Conservation (phyloP, 2,113 vertebrate species). For the Siniperca chuatsi region DNA sequence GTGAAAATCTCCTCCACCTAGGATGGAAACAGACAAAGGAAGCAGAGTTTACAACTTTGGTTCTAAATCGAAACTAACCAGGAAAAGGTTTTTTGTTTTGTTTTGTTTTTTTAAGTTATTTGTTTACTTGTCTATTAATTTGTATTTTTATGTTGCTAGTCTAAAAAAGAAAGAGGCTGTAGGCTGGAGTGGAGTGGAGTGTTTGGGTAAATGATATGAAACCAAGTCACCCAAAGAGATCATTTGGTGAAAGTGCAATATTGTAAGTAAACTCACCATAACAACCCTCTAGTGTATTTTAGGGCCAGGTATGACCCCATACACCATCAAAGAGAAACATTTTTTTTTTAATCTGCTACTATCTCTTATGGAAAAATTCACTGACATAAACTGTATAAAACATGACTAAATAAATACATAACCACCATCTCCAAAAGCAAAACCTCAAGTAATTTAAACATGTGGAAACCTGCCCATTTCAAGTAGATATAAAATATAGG, state of each 20-base stretch:
- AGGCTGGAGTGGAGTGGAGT: background rate
- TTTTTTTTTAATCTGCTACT: background rate
- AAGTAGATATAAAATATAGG: background rate
- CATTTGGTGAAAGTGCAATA: background rate
- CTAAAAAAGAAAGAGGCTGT: background rate
- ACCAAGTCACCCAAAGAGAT: background rate
- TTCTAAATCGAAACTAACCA: background rate
- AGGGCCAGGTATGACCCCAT: background rate
- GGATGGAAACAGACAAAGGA: background rate
- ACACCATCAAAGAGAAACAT: background rate
- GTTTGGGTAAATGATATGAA: background rate
- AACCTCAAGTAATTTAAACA: background rate
- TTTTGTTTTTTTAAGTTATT: background rate
- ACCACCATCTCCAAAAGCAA: background rate
- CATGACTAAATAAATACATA: background rate
- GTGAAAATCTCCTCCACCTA: constrained; percentile 94
- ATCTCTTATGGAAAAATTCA: background rate
- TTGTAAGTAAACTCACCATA: background rate
- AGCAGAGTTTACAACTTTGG: background rate
- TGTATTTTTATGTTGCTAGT: background rate
- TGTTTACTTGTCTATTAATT: background rate
- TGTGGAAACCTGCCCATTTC: background rate
- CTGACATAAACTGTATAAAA: background rate
- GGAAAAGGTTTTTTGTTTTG: background rate
- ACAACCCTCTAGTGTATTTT: background rate